phyloP scores from a whole-genome alignment of 2,113 vertebrate genomes.

The Laticauda colubrina region DNA sequence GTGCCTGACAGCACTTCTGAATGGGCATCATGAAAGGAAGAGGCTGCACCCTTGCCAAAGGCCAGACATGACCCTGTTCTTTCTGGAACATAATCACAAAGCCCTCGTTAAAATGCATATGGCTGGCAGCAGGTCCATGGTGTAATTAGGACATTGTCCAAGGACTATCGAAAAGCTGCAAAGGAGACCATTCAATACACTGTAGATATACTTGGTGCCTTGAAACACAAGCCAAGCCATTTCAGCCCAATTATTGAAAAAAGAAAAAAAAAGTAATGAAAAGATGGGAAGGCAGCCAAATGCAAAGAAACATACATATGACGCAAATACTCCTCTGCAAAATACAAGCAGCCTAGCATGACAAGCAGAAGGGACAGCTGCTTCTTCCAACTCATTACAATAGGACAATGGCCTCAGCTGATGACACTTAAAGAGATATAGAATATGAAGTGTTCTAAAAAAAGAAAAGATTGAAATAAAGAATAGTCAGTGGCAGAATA shows the following conservation, averaged over 20 bases:
- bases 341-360: slow-evolving; percentile 7
- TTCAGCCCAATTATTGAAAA: slow-evolving; percentile 54
- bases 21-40: slow-evolving; percentile 1
- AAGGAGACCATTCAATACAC: slow-evolving; percentile 26
- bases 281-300: slow-evolving; percentile 34
- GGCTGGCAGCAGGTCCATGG: slow-evolving; percentile 38
- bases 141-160: slow-evolving; percentile 17
- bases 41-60: neutral
- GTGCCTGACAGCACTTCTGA: neutral
- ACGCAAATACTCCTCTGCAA: neutral
- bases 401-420: neutral
- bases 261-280: neutral
- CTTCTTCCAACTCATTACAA: slow-evolving; percentile 18
- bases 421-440: neutral
- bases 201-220: fast-evolving
- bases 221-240: slow-evolving; percentile 31
- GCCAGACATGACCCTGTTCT: neutral
- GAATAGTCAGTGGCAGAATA: neutral
- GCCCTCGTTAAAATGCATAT: slow-evolving; percentile 29
- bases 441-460: neutral
- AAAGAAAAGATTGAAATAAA: neutral
- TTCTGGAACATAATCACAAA: slow-evolving; percentile 19
- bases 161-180: slow-evolving; percentile 17
- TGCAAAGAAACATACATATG: neutral
- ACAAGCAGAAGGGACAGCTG: neutral